Evolutionary conservation across 2,113 vertebrate species (phyloP), one percentile per base, ranked within the genome.

Genomic region (Cyprinodon brontotheroides): DNA sequence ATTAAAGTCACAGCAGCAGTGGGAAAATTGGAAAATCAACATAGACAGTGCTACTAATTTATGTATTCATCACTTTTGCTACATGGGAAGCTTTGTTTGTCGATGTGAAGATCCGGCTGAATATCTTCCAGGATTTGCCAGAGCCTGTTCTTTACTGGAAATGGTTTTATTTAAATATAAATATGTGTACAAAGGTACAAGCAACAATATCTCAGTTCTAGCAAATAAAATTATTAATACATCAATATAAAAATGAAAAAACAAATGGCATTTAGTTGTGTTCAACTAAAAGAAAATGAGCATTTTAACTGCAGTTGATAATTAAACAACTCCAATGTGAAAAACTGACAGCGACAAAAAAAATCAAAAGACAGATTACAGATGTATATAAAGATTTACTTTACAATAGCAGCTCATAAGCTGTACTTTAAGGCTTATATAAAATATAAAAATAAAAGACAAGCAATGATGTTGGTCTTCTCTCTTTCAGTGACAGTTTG

Each of bases 111-210:
- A 79, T 73, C 15, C 38, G 77, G 57, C 66, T 68, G 74, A 68
- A 70, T 66, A 75, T 81, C 53, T 70, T 72, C 13, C 63, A 81
- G 57, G 67, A 89, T 83, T 83, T 86, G 86, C 68, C 70, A 47
- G 13, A 81, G 65, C 22, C 77, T 37, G 22, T 53, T 77, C 39
- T 91, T 93, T 94, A 94, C 93, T 90, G 80, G 93, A 95, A 94
- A 95, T 94, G 94, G 84, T 92, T 95, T 95, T 95, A 94, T 94
- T 95, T 94, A 93, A 94, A 95, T 95, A 95, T 95, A 95, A 95
- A 95, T 95, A 94, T 95, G 94, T 95, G 93, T 95, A 95, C 94
- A 95, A 94, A 95, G 93, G 92, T 94, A 95, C 94, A 94, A 94
- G 94, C 94, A 92, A 94, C 91, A 88, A 82, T 92, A 91, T 93